Base-by-base conservation (phyloP, 1,140 invertebrate genomes). In the Alviniconcha marisindica region DNA sequence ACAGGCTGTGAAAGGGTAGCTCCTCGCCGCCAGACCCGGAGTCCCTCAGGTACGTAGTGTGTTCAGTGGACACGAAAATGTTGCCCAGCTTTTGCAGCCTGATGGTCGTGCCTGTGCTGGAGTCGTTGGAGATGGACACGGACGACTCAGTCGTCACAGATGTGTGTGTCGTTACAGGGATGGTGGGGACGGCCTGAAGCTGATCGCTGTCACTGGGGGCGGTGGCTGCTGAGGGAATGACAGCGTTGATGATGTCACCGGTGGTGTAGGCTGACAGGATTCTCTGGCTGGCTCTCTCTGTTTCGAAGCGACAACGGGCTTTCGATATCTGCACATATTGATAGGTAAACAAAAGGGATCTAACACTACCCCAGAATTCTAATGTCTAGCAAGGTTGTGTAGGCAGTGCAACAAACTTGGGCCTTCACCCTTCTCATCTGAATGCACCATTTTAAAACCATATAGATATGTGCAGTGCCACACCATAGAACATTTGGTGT, bases 191-290 rank as follows among this genome's bases (percentile, higher is more conserved):
- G 0, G 73, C 40, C 44, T 51, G 42, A 7, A 15, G 36, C 33
- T 21, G 33, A 10, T 38, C 33, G 71, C 31, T 36, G 28, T 33
- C 14, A 5, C 28, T n/a, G 66, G 10, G 28, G 69, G 69, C 40
- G 69, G 15, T 71, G 63, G 1, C 31, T 24, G 0, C 2, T 15
- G 60, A 60, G 15, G 78, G 78, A 14, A 80, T 44, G 21, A 80
- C 56, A 12, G 78, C 78, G n/a, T 80, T 44, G 60, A 80, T 60
- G 24, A 80, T 2, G 33, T 80, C 78, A 4, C 78, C 78, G n/a
- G 78, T 66, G 51, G 42, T 80, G 78, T 66, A 66, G 56, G 54
- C 36, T 3, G 78, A 80, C 3, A 80, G 78, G 2, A 80, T 33
- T 40, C 60, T 80, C 40, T 63, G 78, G 56, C 33, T 60, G 54